Evolutionary conservation across 2,797 vertebrate genomes (phyloP).

Genomic region (Aplochiton taeniatus): DNA sequence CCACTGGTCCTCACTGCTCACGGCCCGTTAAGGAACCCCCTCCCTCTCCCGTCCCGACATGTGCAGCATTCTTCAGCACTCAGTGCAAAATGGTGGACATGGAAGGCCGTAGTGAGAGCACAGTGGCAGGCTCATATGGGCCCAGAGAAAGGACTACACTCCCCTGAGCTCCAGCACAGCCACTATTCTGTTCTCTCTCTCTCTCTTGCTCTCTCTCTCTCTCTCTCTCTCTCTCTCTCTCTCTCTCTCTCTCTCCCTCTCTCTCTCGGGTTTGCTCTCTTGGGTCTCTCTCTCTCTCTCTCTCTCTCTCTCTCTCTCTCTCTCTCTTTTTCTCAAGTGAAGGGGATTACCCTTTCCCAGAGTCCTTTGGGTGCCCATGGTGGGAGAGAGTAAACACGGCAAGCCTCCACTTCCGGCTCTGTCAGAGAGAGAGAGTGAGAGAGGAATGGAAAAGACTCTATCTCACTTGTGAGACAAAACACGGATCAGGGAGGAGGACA

Average conservation of each 20-base stretch:
- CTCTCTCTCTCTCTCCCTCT: not conserved
- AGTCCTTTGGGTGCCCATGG: slow-evolving; percentile 61
- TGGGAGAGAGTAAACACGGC: slow-evolving; percentile 71
- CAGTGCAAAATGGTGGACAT: too few species aligned
- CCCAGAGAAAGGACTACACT: too few species aligned
- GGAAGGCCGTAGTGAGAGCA: too few species aligned
- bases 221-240: not conserved
- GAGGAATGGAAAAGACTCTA: slow-evolving; percentile 35
- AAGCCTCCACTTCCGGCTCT: slow-evolving; percentile 60
- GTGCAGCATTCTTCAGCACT: too few species aligned
- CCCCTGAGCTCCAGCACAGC: too few species aligned
- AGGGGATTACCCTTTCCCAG: slow-evolving; percentile 71
- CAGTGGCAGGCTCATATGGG: too few species aligned
- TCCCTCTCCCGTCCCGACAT: too few species aligned
- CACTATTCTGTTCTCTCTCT: not conserved
- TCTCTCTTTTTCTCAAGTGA: slow-evolving; percentile 28
- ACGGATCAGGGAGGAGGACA: slow-evolving; percentile 59
- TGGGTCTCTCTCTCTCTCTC: not conserved
- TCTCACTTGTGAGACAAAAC: slow-evolving; percentile 68
- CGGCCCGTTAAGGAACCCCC: too few species aligned
- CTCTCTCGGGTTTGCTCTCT: not conserved
- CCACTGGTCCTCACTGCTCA: not conserved
- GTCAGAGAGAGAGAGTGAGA: slow-evolving; percentile 11
- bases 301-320: not conserved
- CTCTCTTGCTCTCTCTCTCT: not conserved